Conservation (phyloP, 1,140 invertebrate genomes). For the Cydia splendana region DNA sequence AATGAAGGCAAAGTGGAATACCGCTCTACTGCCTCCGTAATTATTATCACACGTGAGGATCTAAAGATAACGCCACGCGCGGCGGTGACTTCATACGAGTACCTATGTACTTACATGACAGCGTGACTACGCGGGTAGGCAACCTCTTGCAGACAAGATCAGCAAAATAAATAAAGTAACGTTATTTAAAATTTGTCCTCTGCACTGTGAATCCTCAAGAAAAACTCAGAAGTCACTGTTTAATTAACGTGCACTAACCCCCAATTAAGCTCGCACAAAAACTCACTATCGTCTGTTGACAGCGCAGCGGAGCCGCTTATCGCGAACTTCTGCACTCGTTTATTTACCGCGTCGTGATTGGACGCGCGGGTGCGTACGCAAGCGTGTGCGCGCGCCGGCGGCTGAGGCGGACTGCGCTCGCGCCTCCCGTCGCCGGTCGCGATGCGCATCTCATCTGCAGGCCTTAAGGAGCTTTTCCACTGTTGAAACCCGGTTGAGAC, state of each 20-base stretch:
- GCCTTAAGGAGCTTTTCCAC: background rate
- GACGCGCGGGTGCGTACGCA: background rate
- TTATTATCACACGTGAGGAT: constrained; percentile 14
- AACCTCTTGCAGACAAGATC: background rate
- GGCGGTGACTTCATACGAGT: background rate
- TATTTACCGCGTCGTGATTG: background rate
- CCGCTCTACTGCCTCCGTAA: background rate
- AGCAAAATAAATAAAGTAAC: background rate
- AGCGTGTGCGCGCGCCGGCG: constrained; percentile 19
- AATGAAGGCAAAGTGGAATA: background rate
- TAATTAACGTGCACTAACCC: constrained; percentile 12
- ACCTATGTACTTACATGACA: background rate
- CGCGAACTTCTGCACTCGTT: background rate
- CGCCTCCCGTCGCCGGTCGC: background rate
- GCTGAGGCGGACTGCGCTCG: constrained; percentile 13
- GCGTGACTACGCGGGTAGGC: background rate
- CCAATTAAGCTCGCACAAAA: constrained; percentile 19
- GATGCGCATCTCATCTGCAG: background rate
- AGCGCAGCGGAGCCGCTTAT: background rate
- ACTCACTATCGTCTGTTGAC: constrained; percentile 20
- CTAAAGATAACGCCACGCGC: constrained; percentile 4
- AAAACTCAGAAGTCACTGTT: background rate
- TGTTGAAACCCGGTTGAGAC: background rate
- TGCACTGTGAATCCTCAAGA: background rate
- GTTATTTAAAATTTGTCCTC: background rate